Evolutionary conservation across 2,888 invertebrate species (phyloP), one percentile per base, ranked within the genome.

Genomic region (Subacronicta megacephala): DNA sequence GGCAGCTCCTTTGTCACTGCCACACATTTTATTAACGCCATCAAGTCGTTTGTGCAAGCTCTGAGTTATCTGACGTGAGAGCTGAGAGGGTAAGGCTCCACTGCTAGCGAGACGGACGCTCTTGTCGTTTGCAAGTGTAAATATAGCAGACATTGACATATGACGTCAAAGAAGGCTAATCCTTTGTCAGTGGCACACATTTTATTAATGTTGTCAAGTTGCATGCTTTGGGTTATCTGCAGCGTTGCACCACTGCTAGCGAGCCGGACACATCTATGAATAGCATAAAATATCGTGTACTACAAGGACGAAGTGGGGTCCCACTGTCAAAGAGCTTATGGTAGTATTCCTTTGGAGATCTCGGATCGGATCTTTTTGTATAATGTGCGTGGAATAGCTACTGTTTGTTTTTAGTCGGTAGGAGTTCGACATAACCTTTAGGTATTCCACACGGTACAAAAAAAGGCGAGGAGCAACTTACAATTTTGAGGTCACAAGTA

Each of bases 11-110:
- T 78, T 81, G 83, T 81, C 78, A 75, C 73, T 62, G 64, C 64
- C 70, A 68, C 70, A 69, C 79, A 80, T 81, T 84, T 84, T 85
- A 84, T 86, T 81, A 81, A 78, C 72, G 69, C 84, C 80, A 82
- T 84, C 85, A 80, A 76, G 75, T 64, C 71, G 75, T 75, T 78
- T 80, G 79, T 81, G 81, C 75, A 62, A 61, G 69, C 42, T 55
- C 63, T 76, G 81, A 82, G 75, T 81, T 83, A 82, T 82, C 74
- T 80, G 77, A 80, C 80, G 66, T 76, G 80, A 77, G 50, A 66
- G 52, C 40, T 58, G 43, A 5, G 55, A 41, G 53, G 61, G 64
- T 53, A 40, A 13, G 65, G 73, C 26, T 17, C 5, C n/a, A 62
- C 13, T 62, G 44, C 2, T 0, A 68, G 78, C 77, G 78, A 26